Evolutionary conservation across 2,888 invertebrate genomes (phyloP).

Genomic region (Drosophila neutralis): DNA sequence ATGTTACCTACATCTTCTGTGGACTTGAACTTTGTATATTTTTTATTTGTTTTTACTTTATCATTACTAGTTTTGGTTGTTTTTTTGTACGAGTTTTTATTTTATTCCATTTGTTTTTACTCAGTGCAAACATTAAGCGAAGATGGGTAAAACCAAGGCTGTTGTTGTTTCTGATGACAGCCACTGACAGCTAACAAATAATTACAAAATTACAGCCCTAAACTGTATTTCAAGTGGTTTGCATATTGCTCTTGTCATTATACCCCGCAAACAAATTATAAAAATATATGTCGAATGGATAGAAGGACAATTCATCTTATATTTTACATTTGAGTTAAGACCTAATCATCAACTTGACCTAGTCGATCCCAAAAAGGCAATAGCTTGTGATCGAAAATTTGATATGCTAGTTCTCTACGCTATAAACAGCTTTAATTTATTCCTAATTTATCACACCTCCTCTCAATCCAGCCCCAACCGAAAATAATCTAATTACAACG

Average conservation of each 20-base stretch:
- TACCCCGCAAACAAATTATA: background rate
- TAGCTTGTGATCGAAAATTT: background rate
- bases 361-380: background rate
- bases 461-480: background rate
- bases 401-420: background rate
- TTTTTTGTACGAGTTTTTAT: constrained; percentile 7
- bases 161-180: constrained; percentile 48
- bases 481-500: constrained; percentile 6
- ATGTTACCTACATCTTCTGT: constrained; percentile 57
- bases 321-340: background rate
- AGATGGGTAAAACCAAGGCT: constrained; percentile 58
- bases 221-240: constrained; percentile 42
- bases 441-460: constrained; percentile 1
- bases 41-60: constrained; percentile 18
- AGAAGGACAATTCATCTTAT: background rate
- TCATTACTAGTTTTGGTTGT: constrained; percentile 14
- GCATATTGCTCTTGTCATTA: constrained; percentile 22
- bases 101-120: constrained; percentile 31
- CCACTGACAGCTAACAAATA: constrained; percentile 44
- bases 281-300: background rate
- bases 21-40: constrained; percentile 71
- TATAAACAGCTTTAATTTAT: background rate
- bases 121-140: constrained; percentile 34
- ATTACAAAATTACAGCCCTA: constrained; percentile 35
- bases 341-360: background rate